Conservation (phyloP, 2,888 invertebrate genomes). For the Phrixothrix hirtus region DNA sequence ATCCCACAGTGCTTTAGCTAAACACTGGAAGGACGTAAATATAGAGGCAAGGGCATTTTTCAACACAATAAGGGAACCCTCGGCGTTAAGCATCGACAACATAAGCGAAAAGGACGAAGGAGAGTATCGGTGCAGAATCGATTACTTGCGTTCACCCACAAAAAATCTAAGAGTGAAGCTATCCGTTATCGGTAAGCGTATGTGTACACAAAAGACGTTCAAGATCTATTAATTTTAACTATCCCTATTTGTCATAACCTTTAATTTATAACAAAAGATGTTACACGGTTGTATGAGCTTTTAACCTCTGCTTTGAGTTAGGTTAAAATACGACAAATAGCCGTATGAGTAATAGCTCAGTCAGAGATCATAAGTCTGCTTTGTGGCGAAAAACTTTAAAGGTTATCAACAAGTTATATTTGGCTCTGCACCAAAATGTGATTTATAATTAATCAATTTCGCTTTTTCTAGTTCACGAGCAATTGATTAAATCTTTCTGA, state of each 20-base stretch:
- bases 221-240: background rate
- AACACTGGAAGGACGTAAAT: conserved; percentile 72
- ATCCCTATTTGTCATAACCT: background rate
- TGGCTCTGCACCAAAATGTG: conserved; percentile 32
- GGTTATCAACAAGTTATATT: conserved; percentile 44
- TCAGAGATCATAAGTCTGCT: conserved; percentile 8
- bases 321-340: conserved; percentile 37
- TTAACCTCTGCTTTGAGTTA: conserved; percentile 7
- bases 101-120: conserved; percentile 71
- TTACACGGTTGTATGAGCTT: background rate
- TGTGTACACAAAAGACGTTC: background rate
- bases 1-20: conserved; percentile 61
- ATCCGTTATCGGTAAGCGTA: conserved; percentile 71
- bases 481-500: background rate
- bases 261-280: background rate
- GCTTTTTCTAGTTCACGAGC: conserved; percentile 4
- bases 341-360: conserved; percentile 19
- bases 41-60: conserved; percentile 71
- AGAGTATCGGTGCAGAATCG: conserved; percentile 78
- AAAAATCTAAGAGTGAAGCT: conserved; percentile 74
- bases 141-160: conserved; percentile 79
- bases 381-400: conserved; percentile 38
- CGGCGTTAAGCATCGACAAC: conserved; percentile 68
- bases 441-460: conserved; percentile 26
- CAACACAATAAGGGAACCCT: conserved; percentile 69